These are phyloP conservation scores for Ormyrus nitidulus DNA, from an alignment of 2,888 invertebrate genomes.

Conservation along the genomic window DNA sequence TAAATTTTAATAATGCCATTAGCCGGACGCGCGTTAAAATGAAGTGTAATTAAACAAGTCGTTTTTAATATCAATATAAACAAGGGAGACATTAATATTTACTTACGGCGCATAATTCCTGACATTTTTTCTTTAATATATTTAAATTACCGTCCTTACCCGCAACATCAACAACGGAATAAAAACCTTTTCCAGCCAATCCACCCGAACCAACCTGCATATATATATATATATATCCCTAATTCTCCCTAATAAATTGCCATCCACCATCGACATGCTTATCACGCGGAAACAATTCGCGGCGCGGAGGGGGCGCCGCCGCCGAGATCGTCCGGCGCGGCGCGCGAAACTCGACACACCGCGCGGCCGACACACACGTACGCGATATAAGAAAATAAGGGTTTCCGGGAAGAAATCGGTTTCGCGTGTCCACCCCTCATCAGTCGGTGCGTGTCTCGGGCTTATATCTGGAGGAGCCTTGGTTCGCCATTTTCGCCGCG, in stretches of 20 bases:
- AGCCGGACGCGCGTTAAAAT: too few relatives aligned
- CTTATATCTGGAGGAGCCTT: slow-evolving; percentile 64
- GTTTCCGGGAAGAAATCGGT: slow-evolving; percentile 67
- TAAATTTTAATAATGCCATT: too few relatives aligned
- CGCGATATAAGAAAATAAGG: slow-evolving; percentile 45
- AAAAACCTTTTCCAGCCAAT: too few relatives aligned
- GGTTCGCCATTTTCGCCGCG: slow-evolving; percentile 57
- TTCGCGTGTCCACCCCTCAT: slow-evolving; percentile 73
- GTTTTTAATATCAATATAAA: too few relatives aligned
- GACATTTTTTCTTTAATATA: too few relatives aligned
- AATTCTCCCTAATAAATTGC: too few relatives aligned
- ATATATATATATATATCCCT: too few relatives aligned
- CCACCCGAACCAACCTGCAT: too few relatives aligned
- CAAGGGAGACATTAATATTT: not conserved
- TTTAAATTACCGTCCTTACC: too few relatives aligned
- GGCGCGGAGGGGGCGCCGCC: slow-evolving; percentile 6
- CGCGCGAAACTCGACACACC: slow-evolving; percentile 3
- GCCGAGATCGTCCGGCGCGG: not conserved
- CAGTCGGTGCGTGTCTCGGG: slow-evolving; percentile 68
- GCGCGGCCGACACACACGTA: not conserved
- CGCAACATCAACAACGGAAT: too few relatives aligned
- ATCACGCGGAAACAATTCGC: slow-evolving; percentile 42
- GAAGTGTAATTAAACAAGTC: too few relatives aligned
- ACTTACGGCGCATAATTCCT: not conserved
- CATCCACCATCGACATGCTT: slow-evolving; percentile 26